Percentiles rank a stretch among this genome's conserved stretches.
Evolutionary conservation across 2,797 vertebrate species (phyloP).

Genomic region (Pantherophis vulpinus): DNA sequence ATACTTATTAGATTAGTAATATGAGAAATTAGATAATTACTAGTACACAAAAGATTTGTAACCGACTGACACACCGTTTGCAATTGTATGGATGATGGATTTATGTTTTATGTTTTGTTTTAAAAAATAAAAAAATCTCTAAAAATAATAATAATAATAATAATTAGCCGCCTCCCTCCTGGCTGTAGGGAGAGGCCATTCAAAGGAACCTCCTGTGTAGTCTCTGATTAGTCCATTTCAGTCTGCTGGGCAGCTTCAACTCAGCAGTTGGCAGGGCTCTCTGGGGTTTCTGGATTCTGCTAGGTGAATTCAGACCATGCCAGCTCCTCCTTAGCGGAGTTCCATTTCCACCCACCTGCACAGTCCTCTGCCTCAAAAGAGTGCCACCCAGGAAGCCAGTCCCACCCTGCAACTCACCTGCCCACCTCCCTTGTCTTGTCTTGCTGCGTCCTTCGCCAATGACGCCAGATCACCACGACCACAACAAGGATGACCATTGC

Average conservation of each 20-base stretch:
- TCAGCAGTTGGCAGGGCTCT: not conserved
- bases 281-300: not conserved
- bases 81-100: too few relatives aligned
- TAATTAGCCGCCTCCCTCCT: not conserved
- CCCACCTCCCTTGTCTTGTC: slow-evolving; percentile 58
- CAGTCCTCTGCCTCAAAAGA: not conserved
- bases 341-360: not conserved
- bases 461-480: slow-evolving; percentile 70
- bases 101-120: too few relatives aligned
- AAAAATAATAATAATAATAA: too few relatives aligned
- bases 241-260: not conserved
- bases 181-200: not conserved
- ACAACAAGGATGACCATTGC: slow-evolving; percentile 78
- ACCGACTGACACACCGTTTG: too few relatives aligned
- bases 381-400: too few relatives aligned
- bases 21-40: too few relatives aligned
- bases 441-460: slow-evolving; percentile 67
- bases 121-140: too few relatives aligned
- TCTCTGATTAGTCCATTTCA: not conserved
- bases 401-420: slow-evolving; percentile 63
- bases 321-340: not conserved
- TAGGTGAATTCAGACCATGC: not conserved
- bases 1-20: too few relatives aligned
- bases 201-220: not conserved
- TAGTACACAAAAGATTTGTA: too few relatives aligned